A percentile compares a stretch with the other conserved stretches of the same genome.
phyloP scores from a whole-genome alignment of 2,113 vertebrate species.

The Naja naja region DNA sequence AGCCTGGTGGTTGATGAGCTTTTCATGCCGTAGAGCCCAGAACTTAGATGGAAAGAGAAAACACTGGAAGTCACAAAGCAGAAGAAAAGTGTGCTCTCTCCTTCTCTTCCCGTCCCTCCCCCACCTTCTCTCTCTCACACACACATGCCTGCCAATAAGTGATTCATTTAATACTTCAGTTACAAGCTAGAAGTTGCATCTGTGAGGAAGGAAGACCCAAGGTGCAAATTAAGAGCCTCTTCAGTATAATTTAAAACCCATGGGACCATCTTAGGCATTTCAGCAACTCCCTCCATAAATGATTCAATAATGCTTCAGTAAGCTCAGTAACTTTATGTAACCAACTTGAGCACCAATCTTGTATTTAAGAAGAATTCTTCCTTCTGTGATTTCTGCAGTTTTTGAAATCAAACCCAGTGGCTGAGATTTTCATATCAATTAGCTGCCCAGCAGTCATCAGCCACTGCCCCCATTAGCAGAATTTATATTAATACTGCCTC shows the following conservation, averaged over 20 bases:
- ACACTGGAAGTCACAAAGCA: not conserved
- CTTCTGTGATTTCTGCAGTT: not conserved
- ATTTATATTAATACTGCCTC: constrained; percentile 16
- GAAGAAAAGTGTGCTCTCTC: not conserved
- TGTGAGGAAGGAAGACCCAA: not conserved
- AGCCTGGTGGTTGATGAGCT: not conserved
- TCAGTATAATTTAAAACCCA: not conserved
- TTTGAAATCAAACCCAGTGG: not conserved
- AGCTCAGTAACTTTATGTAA: not conserved
- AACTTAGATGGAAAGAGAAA: not conserved
- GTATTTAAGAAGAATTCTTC: not conserved
- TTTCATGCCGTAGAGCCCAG: not conserved
- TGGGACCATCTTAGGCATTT: not conserved
- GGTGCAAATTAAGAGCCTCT: not conserved
- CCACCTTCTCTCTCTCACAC: not conserved
- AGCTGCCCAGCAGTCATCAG: constrained; percentile 2
- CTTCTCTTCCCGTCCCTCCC: too few relatives aligned
- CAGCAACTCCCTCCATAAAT: not conserved
- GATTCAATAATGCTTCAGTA: not conserved
- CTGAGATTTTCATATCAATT: not conserved
- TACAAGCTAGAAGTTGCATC: not conserved
- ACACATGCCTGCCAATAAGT: not conserved
- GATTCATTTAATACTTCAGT: not conserved
- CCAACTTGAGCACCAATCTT: not conserved
- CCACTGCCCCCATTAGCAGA: constrained; percentile 7